phyloP scores from a whole-genome alignment of 2,797 vertebrate species.

The Pipistrellus pipistrellus region DNA sequence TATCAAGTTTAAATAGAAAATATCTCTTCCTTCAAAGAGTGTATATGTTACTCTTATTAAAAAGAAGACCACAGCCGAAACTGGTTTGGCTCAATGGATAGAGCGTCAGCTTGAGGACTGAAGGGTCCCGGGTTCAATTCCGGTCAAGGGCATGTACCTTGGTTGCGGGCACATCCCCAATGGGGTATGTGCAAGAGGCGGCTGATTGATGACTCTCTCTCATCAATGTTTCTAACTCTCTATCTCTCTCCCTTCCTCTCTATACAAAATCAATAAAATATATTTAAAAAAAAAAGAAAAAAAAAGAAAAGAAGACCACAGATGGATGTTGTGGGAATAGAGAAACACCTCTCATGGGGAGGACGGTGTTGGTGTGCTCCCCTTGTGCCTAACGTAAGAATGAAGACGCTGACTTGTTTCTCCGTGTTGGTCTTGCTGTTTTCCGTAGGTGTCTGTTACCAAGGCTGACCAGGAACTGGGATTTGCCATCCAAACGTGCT shows the following conservation, averaged over 20 bases:
- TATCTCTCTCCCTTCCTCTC: no score
- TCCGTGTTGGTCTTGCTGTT: slow-evolving; percentile 73
- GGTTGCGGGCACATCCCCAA: no score
- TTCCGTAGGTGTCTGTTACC: slow-evolving; percentile 92
- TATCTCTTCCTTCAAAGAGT: background rate
- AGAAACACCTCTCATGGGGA: background rate
- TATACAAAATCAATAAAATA: no score
- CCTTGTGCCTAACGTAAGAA: slow-evolving; percentile 1
- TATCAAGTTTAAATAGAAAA: slow-evolving; percentile 47
- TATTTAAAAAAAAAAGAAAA: no score
- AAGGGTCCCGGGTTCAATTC: no score
- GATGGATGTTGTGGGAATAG: slow-evolving; percentile 23
- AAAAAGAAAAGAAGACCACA: background rate
- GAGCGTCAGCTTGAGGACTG: no score
- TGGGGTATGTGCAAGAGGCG: no score
- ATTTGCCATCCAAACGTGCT: slow-evolving; percentile 95
- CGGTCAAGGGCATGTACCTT: no score
- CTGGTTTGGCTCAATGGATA: no score
- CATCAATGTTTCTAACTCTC: no score
- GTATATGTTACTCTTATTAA: background rate
- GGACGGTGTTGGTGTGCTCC: background rate
- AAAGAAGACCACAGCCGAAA: background rate
- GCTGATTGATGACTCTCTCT: no score
- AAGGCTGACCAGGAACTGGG: slow-evolving; percentile 92
- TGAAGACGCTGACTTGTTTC: slow-evolving; percentile 9